phyloP scores from a whole-genome alignment of 2,113 vertebrate genomes.

The Psittacus erithacus region DNA sequence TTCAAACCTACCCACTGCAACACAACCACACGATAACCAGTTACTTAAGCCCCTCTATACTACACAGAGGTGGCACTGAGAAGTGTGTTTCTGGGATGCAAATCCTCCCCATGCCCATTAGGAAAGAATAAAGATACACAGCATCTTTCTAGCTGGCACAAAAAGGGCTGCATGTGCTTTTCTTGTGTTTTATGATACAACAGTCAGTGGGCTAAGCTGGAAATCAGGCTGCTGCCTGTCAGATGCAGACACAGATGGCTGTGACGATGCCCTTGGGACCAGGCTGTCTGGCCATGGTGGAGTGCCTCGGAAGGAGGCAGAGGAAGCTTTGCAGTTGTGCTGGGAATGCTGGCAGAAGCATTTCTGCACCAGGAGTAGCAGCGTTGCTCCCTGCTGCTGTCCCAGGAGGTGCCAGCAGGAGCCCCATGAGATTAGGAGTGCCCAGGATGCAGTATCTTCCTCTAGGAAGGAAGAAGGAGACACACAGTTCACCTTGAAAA shows the following conservation, averaged over 20 bases:
- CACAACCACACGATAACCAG: neutral
- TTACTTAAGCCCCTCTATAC: neutral
- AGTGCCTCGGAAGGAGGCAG: neutral
- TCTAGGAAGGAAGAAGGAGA: neutral
- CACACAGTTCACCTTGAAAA: neutral
- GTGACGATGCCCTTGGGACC: neutral
- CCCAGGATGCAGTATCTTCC: neutral
- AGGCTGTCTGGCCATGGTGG: neutral
- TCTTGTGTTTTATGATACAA: neutral
- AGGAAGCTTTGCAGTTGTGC: neutral
- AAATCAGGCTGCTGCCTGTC: constrained; percentile 16
- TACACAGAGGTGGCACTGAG: neutral
- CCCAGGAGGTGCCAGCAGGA: neutral
- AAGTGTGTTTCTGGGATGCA: neutral
- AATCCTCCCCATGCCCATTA: neutral
- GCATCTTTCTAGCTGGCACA: neutral
- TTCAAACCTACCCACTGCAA: neutral
- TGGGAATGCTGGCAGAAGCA: neutral
- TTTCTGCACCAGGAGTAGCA: neutral
- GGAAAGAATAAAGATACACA: neutral
- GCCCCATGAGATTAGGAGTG: neutral
- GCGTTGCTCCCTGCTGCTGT: neutral
- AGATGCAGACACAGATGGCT: neutral
- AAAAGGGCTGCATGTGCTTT: neutral
- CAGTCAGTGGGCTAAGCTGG: neutral